phyloP scores from a whole-genome alignment of 2,888 invertebrate genomes.

The Hypena proboscidalis region DNA sequence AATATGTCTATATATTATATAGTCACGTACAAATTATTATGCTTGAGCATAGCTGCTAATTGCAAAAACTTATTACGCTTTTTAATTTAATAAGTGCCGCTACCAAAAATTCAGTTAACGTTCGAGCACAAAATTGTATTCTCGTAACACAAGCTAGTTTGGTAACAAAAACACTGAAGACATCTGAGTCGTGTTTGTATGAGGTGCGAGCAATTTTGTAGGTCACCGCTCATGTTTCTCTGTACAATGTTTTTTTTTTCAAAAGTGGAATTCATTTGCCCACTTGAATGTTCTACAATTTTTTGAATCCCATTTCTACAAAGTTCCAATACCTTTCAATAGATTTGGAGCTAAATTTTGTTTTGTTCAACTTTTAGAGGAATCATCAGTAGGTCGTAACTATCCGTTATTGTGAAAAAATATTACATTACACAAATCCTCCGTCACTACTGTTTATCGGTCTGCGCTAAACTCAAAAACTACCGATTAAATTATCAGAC shows the following conservation, averaged over 20 bases:
- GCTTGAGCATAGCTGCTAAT: no score
- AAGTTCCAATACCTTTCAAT: conserved; percentile 28
- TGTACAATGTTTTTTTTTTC: conserved; percentile 53
- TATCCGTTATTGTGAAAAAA: no score
- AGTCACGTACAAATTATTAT: no score
- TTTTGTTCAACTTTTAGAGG: conserved; percentile 17
- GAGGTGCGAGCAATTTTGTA: conserved; percentile 58
- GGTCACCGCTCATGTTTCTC: conserved; percentile 61
- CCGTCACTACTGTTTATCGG: no score
- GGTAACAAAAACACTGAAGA: conserved; percentile 50
- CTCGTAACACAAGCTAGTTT: conserved; percentile 15
- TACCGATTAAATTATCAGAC: no score
- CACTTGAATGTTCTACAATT: conserved; percentile 39
- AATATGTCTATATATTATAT: no score
- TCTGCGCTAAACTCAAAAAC: no score
- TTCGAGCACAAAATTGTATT: conserved; percentile 14
- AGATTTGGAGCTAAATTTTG: conserved; percentile 19
- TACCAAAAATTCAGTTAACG: conserved; percentile 16
- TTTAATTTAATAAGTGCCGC: neutral
- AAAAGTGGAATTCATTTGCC: conserved; percentile 54
- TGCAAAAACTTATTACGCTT: no score
- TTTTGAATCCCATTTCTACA: conserved; percentile 22
- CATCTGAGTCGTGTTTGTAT: conserved; percentile 55
- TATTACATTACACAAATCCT: no score
- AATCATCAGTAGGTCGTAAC: conserved; percentile 11